Evolutionary conservation across 2,888 invertebrate genomes (phyloP).

Genomic region (Quadroppia sp.): DNA sequence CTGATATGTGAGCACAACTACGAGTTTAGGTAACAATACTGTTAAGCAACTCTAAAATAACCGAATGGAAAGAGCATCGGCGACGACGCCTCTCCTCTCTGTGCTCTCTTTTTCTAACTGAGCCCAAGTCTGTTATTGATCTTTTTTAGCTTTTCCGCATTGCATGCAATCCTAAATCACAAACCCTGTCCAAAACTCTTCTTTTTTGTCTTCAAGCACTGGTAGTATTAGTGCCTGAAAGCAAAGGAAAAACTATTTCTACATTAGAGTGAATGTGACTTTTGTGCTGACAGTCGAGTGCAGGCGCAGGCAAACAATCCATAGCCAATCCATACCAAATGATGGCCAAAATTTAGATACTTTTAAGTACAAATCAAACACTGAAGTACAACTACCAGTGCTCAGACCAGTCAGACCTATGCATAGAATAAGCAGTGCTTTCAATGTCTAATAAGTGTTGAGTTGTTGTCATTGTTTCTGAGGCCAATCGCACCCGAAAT

Average conservation of each 20-base stretch:
- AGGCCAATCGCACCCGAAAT: conserved; percentile 1
- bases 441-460: no score
- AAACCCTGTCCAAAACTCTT: conserved; percentile 21
- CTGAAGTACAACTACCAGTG: not conserved
- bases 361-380: not conserved
- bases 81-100: conserved; percentile 1
- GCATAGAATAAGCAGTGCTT: not conserved
- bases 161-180: not conserved
- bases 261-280: conserved; percentile 19
- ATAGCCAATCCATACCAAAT: not conserved
- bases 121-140: not conserved
- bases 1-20: not conserved
- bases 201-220: conserved; percentile 8
- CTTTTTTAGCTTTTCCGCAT: conserved; percentile 23
- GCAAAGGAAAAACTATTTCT: conserved; percentile 18
- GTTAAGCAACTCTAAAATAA: conserved; percentile 12
- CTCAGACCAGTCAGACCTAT: not conserved
- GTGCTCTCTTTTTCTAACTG: not conserved
- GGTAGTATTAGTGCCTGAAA: conserved; percentile 17
- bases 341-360: not conserved
- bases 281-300: not conserved
- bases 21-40: conserved; percentile 31
- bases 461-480: not conserved
- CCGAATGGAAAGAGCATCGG: conserved; percentile 11
- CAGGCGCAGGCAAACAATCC: not conserved